Conservation (phyloP, 2,113 vertebrate species). For the Promerops cafer region DNA sequence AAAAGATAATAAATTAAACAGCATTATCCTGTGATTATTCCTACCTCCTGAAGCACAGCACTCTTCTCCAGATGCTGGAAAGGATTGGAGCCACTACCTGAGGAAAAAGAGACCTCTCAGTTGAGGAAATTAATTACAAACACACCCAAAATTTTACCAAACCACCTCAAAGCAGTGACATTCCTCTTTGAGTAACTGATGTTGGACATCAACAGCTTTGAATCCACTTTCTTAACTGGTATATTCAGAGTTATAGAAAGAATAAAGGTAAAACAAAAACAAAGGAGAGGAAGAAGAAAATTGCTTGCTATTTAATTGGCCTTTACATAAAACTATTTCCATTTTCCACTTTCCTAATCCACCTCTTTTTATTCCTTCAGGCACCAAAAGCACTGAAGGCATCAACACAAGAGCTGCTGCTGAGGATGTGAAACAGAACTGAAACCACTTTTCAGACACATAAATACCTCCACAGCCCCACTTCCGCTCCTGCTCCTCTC, state of each 20-base stretch:
- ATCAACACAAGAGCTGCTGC: background rate
- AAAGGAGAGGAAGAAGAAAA: background rate
- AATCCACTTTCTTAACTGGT: background rate
- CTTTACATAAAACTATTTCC: background rate
- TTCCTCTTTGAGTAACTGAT: background rate
- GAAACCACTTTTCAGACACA: rapidly evolving
- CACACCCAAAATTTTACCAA: background rate
- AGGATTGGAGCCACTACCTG: slow-evolving; percentile 94
- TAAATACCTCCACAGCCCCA: background rate
- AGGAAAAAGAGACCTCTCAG: background rate
- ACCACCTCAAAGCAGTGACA: background rate
- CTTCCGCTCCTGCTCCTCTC: background rate
- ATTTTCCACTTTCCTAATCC: background rate
- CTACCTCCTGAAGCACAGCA: slow-evolving; percentile 94
- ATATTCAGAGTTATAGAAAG: background rate
- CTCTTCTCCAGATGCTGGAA: slow-evolving; percentile 98
- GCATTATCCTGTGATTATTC: background rate
- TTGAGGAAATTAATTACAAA: background rate
- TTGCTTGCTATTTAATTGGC: background rate
- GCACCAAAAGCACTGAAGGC: background rate
- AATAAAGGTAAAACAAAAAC: too few species aligned
- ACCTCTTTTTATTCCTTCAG: background rate
- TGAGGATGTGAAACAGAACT: background rate
- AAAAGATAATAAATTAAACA: background rate
- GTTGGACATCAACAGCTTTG: background rate